Conservation (phyloP, 2,888 invertebrate species). For the Eucera pruinosa region DNA sequence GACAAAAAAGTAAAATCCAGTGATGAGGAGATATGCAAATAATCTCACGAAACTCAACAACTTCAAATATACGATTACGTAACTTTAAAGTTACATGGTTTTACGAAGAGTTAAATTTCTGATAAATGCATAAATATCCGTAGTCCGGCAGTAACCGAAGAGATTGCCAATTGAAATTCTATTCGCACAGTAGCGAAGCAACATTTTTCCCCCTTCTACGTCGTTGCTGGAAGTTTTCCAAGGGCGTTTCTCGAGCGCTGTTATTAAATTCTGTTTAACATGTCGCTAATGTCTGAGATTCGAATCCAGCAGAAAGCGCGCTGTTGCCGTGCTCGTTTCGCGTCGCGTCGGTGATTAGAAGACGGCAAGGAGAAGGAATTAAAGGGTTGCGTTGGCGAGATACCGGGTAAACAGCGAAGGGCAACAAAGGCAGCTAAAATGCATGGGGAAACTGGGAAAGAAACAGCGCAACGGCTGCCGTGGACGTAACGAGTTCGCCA, state of each 20-base stretch:
- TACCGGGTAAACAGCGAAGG: slow-evolving; percentile 24
- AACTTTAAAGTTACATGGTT: no score
- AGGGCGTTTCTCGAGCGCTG: neutral
- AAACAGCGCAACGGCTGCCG: neutral
- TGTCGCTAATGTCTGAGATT: slow-evolving; percentile 15
- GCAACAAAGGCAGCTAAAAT: slow-evolving; percentile 37
- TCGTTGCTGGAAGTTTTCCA: no score
- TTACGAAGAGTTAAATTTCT: no score
- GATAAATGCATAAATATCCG: no score
- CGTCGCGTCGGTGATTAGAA: slow-evolving; percentile 27
- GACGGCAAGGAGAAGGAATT: slow-evolving; percentile 15
- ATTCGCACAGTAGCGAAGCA: no score
- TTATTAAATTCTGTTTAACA: slow-evolving; percentile 5
- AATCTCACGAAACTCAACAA: no score
- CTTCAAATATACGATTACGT: no score
- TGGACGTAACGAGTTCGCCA: slow-evolving; percentile 29
- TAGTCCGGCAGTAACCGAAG: no score
- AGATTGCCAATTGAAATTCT: no score
- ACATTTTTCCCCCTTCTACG: no score
- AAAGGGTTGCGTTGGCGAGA: slow-evolving; percentile 17
- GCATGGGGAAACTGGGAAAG: slow-evolving; percentile 15
- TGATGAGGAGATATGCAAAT: no score
- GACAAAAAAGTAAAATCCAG: no score
- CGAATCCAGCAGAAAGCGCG: neutral
- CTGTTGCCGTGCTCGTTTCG: neutral